Base-by-base conservation (phyloP, 2,888 invertebrate genomes). In the Lochmaea crataegi region DNA sequence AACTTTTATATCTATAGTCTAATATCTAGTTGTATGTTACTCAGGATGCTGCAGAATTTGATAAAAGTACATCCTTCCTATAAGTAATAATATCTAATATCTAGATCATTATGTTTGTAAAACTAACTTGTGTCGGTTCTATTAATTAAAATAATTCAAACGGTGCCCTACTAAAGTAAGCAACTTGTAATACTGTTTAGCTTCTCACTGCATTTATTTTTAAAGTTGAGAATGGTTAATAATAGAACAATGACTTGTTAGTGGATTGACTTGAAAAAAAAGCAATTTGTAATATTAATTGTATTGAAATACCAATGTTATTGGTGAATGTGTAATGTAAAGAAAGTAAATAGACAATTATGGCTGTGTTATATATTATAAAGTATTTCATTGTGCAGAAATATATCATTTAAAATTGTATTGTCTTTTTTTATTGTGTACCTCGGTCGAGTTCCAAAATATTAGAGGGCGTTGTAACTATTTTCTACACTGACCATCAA, bases 311-410 rank as follows among this genome's bases (percentile, higher is more conserved):
- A 16, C 57, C 42, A 53, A 58, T 32, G 32, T 67, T 42, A 26
- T 45, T 67, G 67, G 67, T 58, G 45, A 67, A 67, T 67, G 67
- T 67, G 67, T 65, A 65, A 38, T 75, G 78, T 77, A 72, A 77
- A 78, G 77, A 72, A 74, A 77, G 77, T 68, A 79, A 78, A 82
- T 83, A 83, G 83, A 82, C 80, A 80, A 83, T 83, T 83, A 83
- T 84, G 84, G 84, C 84, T 84, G 84, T 84, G 84, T 84, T 84
- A 79, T 74, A 67, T 74, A 68, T 67, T 68, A 74, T 68, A 68
- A 67, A 68, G 67, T 74, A 71, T 71, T 74, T 74, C 67, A 70
- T 74, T 67, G 65, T 69, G 65, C 65, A 69, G 65, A 63, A 73
- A 73, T 73, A 73, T 73, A 69, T 68, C 57, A 60, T 73, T 73